These are phyloP conservation scores for Junonia oenone DNA, from an alignment of 2,888 invertebrate genomes.

Conservation along the genomic window DNA sequence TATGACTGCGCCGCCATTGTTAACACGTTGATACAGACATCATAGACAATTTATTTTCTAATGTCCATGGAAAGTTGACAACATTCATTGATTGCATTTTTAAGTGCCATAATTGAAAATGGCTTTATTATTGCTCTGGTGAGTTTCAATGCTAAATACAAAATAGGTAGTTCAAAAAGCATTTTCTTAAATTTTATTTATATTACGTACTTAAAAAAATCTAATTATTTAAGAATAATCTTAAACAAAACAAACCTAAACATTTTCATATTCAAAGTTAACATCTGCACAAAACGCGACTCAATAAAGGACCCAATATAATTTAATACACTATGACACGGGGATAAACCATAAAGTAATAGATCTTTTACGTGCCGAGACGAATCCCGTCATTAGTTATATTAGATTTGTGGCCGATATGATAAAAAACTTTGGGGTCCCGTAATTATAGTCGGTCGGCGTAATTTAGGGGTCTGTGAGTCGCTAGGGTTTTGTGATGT, in stretches of 20 bases:
- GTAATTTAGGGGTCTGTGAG: conserved; percentile 60
- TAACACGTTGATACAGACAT: too few relatives aligned
- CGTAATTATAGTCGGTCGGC: conserved; percentile 54
- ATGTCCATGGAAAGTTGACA: too few relatives aligned
- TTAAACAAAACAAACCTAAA: background rate
- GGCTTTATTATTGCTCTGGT: too few relatives aligned
- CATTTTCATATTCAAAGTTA: background rate
- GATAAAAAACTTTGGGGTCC: conserved; percentile 60
- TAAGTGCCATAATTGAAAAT: too few relatives aligned
- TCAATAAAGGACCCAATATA: background rate
- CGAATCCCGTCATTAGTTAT: conserved; percentile 64
- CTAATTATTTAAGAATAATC: too few relatives aligned
- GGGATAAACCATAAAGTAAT: conserved; percentile 43
- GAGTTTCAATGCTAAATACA: too few relatives aligned
- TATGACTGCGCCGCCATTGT: conserved; percentile 11
- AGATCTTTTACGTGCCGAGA: conserved; percentile 48
- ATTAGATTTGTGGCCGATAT: conserved; percentile 67
- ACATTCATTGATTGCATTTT: too few relatives aligned
- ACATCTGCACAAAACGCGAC: background rate
- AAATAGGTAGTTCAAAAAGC: too few relatives aligned
- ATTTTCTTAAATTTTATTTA: too few relatives aligned
- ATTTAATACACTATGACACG: conserved; percentile 35
- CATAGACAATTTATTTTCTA: too few relatives aligned
- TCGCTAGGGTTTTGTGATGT: conserved; percentile 41
- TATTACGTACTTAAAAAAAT: too few relatives aligned